A percentile compares a stretch with the other conserved stretches of the same genome.
These are phyloP conservation scores for Melospiza melodia DNA, from an alignment of 2,113 vertebrate species.

Conservation along the genomic window DNA sequence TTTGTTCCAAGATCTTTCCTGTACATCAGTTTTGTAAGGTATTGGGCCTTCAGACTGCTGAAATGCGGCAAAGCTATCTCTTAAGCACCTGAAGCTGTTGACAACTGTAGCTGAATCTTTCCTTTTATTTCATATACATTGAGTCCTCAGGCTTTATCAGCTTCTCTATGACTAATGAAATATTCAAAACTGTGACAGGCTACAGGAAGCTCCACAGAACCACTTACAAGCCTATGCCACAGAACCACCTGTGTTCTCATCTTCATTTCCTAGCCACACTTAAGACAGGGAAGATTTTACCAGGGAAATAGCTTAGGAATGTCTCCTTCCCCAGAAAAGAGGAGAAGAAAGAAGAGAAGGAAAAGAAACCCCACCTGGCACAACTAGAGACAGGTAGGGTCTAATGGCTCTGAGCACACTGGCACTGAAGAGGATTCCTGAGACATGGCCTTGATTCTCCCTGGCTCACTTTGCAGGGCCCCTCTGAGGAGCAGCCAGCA, in stretches of 20 bases:
- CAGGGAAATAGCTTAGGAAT: neutral
- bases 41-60: neutral
- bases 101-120: neutral
- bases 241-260: neutral
- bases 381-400: neutral
- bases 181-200: neutral
- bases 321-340: neutral
- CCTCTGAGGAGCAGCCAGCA: rapidly evolving
- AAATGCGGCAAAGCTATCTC: neutral
- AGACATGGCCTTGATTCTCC: neutral
- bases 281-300: neutral
- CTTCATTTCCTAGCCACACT: neutral
- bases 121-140: neutral
- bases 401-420: neutral
- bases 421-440: rapidly evolving
- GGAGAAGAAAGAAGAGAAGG: too few species aligned
- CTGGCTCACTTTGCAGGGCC: rapidly evolving
- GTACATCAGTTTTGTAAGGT: neutral
- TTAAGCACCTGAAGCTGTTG: neutral
- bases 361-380: neutral
- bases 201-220: neutral
- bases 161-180: neutral
- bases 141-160: neutral
- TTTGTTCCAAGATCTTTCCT: neutral
- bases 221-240: neutral